Conservation (phyloP, 2,797 vertebrate species). For the Halcyon smyrnensis region DNA sequence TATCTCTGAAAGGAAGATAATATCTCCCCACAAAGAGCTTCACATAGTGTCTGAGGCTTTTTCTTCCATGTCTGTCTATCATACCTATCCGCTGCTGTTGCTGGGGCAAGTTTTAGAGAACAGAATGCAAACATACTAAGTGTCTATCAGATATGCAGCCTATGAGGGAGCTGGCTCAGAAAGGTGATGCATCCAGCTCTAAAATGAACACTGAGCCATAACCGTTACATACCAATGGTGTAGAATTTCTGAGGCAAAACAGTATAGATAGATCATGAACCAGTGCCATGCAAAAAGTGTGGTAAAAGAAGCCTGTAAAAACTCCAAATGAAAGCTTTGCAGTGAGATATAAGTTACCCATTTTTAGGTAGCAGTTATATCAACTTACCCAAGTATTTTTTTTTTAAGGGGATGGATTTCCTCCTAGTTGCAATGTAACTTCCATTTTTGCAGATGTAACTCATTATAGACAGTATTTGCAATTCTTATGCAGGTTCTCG, state of each 20-base stretch:
- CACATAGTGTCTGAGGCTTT: not conserved
- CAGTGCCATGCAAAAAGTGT: fast-evolving
- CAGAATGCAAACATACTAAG: not conserved
- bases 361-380: not conserved
- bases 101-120: not conserved
- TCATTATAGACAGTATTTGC: not conserved
- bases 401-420: not conserved
- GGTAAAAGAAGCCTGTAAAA: not conserved
- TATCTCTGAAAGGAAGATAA: not conserved
- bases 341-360: not conserved
- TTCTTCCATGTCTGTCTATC: not conserved
- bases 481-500: not conserved
- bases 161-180: not conserved
- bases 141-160: not conserved
- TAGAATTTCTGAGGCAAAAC: not conserved
- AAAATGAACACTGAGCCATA: not conserved
- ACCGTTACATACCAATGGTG: not conserved
- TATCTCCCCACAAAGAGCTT: not conserved
- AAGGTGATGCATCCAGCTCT: not conserved
- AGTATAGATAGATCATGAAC: not conserved
- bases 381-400: not conserved
- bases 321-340: not conserved
- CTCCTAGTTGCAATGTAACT: not conserved
- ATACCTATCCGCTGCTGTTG: not conserved
- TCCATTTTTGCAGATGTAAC: not conserved